Evolutionary conservation across 2,113 vertebrate genomes (phyloP).

Genomic region (Tenrec ecaudatus): DNA sequence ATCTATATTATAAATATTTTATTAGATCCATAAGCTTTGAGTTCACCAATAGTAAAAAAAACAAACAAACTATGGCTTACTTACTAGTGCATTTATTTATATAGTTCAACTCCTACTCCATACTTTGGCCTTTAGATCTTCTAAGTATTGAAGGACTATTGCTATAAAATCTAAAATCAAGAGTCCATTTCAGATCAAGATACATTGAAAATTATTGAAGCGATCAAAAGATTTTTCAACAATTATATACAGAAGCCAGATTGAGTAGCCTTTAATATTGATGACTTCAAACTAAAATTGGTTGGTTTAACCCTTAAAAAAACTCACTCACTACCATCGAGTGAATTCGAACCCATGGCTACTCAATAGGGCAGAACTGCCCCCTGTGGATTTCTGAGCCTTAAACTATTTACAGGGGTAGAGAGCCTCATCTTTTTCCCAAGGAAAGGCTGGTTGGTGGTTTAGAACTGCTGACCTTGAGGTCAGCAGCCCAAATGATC

Average conservation of each 20-base stretch:
- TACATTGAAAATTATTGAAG: constrained; percentile 49
- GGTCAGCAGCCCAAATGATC: not conserved
- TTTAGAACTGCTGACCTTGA: too few relatives aligned
- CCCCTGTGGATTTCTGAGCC: too few relatives aligned
- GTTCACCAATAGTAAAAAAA: constrained; percentile 7
- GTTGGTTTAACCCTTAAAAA: constrained; percentile 12
- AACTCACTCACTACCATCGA: too few relatives aligned
- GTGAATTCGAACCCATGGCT: too few relatives aligned
- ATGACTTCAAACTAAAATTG: constrained; percentile 24
- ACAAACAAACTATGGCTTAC: not conserved
- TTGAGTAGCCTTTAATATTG: not conserved
- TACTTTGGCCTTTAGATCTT: constrained; percentile 60
- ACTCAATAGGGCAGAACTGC: too few relatives aligned
- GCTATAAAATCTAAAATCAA: not conserved
- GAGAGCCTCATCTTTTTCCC: too few relatives aligned
- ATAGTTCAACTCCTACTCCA: not conserved
- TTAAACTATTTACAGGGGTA: too few relatives aligned
- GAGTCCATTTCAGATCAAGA: constrained; percentile 1
- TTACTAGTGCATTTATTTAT: constrained; percentile 51
- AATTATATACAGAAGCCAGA: constrained; percentile 21
- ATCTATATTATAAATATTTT: constrained; percentile 52
- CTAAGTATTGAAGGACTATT: constrained; percentile 31
- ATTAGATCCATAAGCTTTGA: constrained; percentile 53
- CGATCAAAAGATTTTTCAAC: constrained; percentile 5
- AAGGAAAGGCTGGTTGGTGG: too few relatives aligned